A percentile compares a stretch with the other conserved stretches of the same genome.
These are phyloP conservation scores for Palythoa caribaeorum DNA, from an alignment of 92 coral and sea anemone genomes.

Conservation along the genomic window DNA sequence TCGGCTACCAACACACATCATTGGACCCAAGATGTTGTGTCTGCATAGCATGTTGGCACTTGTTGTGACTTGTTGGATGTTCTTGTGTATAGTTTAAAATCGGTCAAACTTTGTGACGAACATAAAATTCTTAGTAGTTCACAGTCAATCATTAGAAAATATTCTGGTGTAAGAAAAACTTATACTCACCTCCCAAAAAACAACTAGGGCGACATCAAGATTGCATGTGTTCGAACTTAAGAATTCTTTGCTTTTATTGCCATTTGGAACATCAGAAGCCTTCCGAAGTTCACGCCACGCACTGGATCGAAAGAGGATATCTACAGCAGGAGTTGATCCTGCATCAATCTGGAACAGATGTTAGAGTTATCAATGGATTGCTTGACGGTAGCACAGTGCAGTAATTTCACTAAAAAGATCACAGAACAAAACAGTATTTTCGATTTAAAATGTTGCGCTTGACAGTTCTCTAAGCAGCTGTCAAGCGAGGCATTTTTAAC, in stretches of 20 bases:
- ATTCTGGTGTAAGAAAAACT: constrained; percentile 15
- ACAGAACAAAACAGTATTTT: too few relatives aligned
- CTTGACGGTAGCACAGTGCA: background rate
- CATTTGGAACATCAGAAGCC: constrained; percentile 28
- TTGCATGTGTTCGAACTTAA: constrained; percentile 65
- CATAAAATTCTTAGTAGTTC: background rate
- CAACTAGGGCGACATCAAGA: constrained; percentile 86
- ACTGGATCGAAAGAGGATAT: constrained; percentile 91
- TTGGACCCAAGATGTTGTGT: too few relatives aligned
- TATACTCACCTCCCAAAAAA: constrained; percentile 91
- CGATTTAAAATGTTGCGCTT: too few relatives aligned
- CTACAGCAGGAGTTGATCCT: constrained; percentile 87
- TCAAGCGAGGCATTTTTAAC: too few relatives aligned
- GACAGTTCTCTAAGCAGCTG: too few relatives aligned
- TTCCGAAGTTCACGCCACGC: constrained; percentile 85
- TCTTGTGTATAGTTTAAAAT: too few relatives aligned
- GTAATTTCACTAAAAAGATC: background rate
- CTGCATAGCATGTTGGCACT: too few relatives aligned
- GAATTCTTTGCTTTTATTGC: constrained; percentile 12
- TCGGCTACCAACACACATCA: too few relatives aligned
- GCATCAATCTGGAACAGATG: constrained; percentile 69
- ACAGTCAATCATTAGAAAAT: background rate
- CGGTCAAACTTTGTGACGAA: too few relatives aligned
- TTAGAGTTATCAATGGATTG: background rate
- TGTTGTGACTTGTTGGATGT: too few relatives aligned